These are phyloP conservation scores for Glaucopsyche alexis DNA, from an alignment of 2,888 invertebrate genomes.

Conservation along the genomic window DNA sequence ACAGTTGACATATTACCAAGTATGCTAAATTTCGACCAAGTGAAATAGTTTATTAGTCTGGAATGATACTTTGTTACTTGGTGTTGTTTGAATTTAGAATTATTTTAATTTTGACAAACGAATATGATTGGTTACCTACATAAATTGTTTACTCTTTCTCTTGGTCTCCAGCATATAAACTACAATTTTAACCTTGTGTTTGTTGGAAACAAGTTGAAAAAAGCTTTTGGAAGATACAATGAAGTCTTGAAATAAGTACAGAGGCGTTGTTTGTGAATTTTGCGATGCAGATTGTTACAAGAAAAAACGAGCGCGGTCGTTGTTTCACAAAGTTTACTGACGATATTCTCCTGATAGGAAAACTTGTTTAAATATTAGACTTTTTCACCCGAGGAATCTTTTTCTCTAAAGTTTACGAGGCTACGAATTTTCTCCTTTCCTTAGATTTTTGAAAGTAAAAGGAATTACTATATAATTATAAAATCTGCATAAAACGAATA, in stretches of 20 bases:
- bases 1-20: no score
- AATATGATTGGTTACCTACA: no score
- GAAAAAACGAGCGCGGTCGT: neutral
- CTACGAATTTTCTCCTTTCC: neutral
- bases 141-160: no score
- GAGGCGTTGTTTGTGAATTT: neutral
- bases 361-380: conserved; percentile 18
- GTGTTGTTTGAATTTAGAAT: no score
- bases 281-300: conserved; percentile 14
- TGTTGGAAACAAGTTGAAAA: neutral
- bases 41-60: no score
- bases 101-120: no score
- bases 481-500: no score
- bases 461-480: no score
- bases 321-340: neutral
- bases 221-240: neutral
- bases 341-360: conserved; percentile 1
- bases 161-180: neutral
- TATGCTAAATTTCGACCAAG: no score
- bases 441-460: neutral
- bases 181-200: neutral
- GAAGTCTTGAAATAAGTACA: neutral
- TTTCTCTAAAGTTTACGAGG: neutral
- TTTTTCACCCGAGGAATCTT: neutral
- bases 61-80: no score